Percentiles rank a stretch among this genome's conserved stretches.
phyloP scores from a whole-genome alignment of 1,140 invertebrate genomes.

The Drosophila kanapiae region DNA sequence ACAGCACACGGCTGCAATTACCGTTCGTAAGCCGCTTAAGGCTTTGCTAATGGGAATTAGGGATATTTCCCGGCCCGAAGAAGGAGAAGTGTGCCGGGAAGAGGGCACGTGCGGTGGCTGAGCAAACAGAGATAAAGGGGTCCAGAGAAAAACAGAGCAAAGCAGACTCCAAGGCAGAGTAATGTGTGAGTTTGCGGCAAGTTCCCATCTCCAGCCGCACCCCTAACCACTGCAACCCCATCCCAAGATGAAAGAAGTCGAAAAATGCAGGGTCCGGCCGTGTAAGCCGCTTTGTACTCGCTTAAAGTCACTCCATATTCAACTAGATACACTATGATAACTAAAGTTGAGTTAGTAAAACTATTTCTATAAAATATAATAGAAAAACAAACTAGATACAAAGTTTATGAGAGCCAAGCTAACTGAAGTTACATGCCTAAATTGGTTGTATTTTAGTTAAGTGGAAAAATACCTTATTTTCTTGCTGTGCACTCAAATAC shows the following conservation, averaged over 20 bases:
- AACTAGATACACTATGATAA: conserved; percentile 4
- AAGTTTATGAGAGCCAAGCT: too few species aligned
- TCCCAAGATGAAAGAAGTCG: conserved; percentile 34
- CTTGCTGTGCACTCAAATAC: conserved; percentile 12
- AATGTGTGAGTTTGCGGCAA: conserved; percentile 22
- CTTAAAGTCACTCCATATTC: conserved; percentile 21
- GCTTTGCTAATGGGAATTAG: conserved; percentile 52
- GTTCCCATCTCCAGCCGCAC: neutral
- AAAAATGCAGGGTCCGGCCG: conserved; percentile 47
- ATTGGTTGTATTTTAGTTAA: neutral
- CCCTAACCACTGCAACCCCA: conserved; percentile 17
- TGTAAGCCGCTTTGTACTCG: conserved; percentile 47
- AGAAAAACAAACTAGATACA: too few species aligned
- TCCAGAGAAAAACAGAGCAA: conserved; percentile 14
- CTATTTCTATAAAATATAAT: neutral
- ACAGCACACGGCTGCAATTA: conserved; percentile 55
- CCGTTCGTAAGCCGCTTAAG: conserved; percentile 66
- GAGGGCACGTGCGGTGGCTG: conserved; percentile 62
- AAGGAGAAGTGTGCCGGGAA: neutral
- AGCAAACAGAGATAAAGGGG: conserved; percentile 66
- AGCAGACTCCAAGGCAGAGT: conserved; percentile 34
- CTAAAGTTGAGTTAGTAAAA: neutral
- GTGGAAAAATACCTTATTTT: neutral
- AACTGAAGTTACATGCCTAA: too few species aligned
- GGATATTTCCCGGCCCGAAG: conserved; percentile 6